These are phyloP conservation scores for Pithecia hirsuta DNA, from an alignment of 2,797 vertebrate genomes.

Conservation along the genomic window DNA sequence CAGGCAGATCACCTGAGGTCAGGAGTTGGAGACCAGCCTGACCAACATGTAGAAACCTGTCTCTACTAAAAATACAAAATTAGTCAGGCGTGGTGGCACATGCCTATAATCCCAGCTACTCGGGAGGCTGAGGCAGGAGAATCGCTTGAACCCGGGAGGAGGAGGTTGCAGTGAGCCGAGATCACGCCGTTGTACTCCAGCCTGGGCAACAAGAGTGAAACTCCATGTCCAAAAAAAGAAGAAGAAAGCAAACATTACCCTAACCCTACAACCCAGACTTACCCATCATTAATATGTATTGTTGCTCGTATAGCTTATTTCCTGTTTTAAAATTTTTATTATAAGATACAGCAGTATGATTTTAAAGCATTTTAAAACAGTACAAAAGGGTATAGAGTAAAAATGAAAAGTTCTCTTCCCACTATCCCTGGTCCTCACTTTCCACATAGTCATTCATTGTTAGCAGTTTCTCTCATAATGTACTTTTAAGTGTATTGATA, in stretches of 20 bases:
- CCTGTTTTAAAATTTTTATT: background rate
- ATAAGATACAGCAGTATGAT: background rate
- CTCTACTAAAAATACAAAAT: too few species aligned
- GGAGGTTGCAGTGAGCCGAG: too few species aligned
- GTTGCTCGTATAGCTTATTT: background rate
- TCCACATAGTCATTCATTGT: constrained; percentile 5
- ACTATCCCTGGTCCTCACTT: background rate
- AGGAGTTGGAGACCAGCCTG: too few species aligned
- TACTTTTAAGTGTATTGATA: background rate
- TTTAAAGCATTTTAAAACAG: constrained; percentile 37
- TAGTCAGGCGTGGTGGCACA: too few species aligned
- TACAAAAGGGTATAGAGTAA: background rate
- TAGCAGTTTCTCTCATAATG: constrained; percentile 25
- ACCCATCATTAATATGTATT: constrained; percentile 10
- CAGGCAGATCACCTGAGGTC: too few species aligned
- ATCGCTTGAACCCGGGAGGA: too few species aligned
- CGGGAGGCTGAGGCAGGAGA: too few species aligned
- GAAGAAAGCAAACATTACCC: background rate
- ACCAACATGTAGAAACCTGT: too few species aligned
- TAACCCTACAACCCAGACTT: background rate
- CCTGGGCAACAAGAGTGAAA: too few species aligned
- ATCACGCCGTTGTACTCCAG: too few species aligned
- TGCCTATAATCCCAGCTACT: too few species aligned
- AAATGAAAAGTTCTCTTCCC: background rate
- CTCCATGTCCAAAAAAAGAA: background rate